phyloP scores from a whole-genome alignment of 2,797 vertebrate genomes.

The Vireo griseus region DNA sequence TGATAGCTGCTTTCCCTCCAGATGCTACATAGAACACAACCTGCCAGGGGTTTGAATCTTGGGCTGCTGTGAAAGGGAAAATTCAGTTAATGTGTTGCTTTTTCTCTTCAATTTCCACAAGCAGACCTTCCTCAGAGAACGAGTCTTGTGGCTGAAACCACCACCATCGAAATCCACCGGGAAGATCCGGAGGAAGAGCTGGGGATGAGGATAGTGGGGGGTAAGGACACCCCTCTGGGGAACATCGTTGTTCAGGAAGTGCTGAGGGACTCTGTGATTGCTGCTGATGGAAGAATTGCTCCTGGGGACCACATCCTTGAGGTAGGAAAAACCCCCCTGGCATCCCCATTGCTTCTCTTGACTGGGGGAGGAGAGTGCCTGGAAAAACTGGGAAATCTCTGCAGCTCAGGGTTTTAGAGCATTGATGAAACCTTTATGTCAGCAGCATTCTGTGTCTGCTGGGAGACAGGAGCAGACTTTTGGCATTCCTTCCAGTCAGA shows the following conservation, averaged over 20 bases:
- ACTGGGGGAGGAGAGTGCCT: not conserved
- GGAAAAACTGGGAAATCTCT: not conserved
- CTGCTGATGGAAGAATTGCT: conserved; percentile 84
- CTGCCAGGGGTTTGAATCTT: not conserved
- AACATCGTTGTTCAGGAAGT: conserved; percentile 93
- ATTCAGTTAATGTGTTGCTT: not conserved
- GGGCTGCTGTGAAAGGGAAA: not conserved
- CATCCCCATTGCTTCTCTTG: not conserved
- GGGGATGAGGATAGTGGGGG: conserved; percentile 90
- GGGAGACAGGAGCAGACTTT: not conserved
- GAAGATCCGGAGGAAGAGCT: conserved; percentile 85
- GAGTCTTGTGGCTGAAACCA: conserved; percentile 88
- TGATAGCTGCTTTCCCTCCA: not conserved
- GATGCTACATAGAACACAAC: not conserved
- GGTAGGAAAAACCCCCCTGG: conserved; percentile 66
- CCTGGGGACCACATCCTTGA: conserved; percentile 93
- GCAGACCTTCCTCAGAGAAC: conserved; percentile 83
- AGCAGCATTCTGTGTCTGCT: not conserved
- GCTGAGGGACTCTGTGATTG: conserved; percentile 80
- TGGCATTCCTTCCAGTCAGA: not conserved
- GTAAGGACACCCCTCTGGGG: conserved; percentile 90
- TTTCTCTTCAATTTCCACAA: not conserved
- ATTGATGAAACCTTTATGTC: not conserved
- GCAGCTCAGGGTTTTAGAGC: not conserved
- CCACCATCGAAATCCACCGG: conserved; percentile 83